These are phyloP conservation scores for Patiria pectinifera DNA, from an alignment of 53 echinoderm and acorn worm species.

Conservation along the genomic window DNA sequence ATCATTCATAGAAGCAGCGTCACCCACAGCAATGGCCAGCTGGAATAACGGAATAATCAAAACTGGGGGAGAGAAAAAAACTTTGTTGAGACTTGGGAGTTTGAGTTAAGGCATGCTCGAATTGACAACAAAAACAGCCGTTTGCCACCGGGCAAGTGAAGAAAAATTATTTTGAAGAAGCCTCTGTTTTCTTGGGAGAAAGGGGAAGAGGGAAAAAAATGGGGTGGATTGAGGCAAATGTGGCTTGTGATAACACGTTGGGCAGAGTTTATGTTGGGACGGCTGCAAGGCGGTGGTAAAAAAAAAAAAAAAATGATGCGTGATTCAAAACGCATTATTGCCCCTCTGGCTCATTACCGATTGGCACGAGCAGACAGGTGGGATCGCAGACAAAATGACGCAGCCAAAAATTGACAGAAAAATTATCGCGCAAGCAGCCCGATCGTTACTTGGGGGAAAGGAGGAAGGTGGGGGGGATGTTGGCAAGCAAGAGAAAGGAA, in stretches of 20 bases:
- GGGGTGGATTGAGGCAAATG: conserved; percentile 58
- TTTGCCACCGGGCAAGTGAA: conserved; percentile 27
- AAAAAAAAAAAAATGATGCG: conserved; percentile 45
- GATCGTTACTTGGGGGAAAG: conserved; percentile 46
- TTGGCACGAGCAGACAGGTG: conserved; percentile 55
- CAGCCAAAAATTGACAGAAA: conserved; percentile 48
- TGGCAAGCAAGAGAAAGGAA: neutral
- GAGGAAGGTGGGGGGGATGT: conserved; percentile 3
- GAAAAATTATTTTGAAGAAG: conserved; percentile 51
- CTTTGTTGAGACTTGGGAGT: conserved; percentile 31
- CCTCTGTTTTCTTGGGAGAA: neutral
- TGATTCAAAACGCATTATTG: conserved; percentile 58
- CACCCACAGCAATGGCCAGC: conserved; percentile 57
- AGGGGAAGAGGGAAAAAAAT: neutral
- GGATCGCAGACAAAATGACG: conserved; percentile 57
- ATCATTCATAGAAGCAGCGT: conserved; percentile 60
- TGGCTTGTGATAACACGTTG: conserved; percentile 58
- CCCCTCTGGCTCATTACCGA: conserved; percentile 50
- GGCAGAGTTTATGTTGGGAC: conserved; percentile 34
- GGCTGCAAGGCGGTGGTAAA: conserved; percentile 13
- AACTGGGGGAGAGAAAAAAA: conserved; percentile 16
- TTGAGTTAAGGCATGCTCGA: conserved; percentile 56
- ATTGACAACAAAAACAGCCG: conserved; percentile 59
- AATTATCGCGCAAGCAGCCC: conserved; percentile 55
- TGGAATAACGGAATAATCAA: conserved; percentile 60